phyloP scores from a whole-genome alignment of 2,113 vertebrate species.

The Salvator merianae region DNA sequence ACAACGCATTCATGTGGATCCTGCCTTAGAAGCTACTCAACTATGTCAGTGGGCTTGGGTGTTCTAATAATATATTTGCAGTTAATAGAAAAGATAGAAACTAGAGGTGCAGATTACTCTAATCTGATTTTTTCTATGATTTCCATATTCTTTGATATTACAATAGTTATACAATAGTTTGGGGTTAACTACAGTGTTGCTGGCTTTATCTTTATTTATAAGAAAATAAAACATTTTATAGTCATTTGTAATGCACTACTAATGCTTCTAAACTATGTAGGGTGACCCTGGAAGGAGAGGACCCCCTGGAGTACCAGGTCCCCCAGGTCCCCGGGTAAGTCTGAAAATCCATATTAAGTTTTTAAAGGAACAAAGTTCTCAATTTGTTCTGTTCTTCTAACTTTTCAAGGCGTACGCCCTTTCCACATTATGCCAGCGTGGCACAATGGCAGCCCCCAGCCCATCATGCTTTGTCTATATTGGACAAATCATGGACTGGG shows the following conservation, averaged over 20 bases:
- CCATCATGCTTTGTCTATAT: too few species aligned
- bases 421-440: not conserved
- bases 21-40: too few species aligned
- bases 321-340: slow-evolving; percentile 88
- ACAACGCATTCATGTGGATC: too few species aligned
- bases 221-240: not conserved
- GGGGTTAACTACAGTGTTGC: not conserved
- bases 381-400: not conserved
- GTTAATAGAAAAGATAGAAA: not conserved
- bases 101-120: not conserved
- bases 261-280: slow-evolving; percentile 68
- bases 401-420: not conserved
- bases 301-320: slow-evolving; percentile 87
- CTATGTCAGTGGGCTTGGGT: too few species aligned
- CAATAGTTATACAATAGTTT: rapidly evolving
- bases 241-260: not conserved
- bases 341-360: not conserved
- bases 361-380: not conserved
- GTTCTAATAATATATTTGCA: not conserved
- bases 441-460: too few species aligned
- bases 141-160: not conserved
- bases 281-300: slow-evolving; percentile 91
- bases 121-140: not conserved
- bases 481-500: too few species aligned
- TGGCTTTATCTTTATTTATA: not conserved